Evolutionary conservation across 2,797 vertebrate species (phyloP), one percentile per base, ranked within the genome.

Genomic region (Pitangus sulphuratus): DNA sequence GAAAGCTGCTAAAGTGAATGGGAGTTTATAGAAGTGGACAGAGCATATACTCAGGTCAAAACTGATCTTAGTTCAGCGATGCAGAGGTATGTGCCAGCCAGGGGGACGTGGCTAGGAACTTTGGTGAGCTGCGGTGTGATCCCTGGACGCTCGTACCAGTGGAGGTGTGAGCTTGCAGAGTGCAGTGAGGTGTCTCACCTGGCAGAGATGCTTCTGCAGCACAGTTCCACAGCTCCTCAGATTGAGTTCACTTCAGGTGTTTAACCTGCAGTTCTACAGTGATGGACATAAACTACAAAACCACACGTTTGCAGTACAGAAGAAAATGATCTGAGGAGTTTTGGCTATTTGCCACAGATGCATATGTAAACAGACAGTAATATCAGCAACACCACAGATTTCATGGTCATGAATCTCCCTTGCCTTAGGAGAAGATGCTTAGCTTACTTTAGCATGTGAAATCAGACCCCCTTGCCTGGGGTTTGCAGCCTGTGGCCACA

Each of bases 101-200:
- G 1, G 22, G 6, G 8, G 4, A 81, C 10, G 35, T 40, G 61
- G 42, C 17, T 16, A 12, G 25, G 15, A 80, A 12, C 66, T 83
- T 28, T 22, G 37, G 37, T 39, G 84, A 86, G 53, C 13, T 77
- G 64, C 82, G 26, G 12, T 14, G 33, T 0, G 6, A 26, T 39
- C 54, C 50, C n/a, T 25, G 44, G 25, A 2, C 0, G 1, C 42
- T 65, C 0, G 2, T 61, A 40, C 5, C 48, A 28, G 61, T 0
- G 1, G 54, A 70, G 39, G 31, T 24, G 12, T 45, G 83, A 54
- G 50, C 20, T 40, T 42, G 62, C 22, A 54, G 26, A 24, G 48
- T 1, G 18, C 39, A 18, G 37, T 6, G 50, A 53, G 42, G 14
- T 15, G 24, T 51, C 4, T 21, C 65, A 14, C 25, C 31, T 50